Base-by-base conservation (phyloP, 2,797 vertebrate species). In the Pogonophryne albipinna region DNA sequence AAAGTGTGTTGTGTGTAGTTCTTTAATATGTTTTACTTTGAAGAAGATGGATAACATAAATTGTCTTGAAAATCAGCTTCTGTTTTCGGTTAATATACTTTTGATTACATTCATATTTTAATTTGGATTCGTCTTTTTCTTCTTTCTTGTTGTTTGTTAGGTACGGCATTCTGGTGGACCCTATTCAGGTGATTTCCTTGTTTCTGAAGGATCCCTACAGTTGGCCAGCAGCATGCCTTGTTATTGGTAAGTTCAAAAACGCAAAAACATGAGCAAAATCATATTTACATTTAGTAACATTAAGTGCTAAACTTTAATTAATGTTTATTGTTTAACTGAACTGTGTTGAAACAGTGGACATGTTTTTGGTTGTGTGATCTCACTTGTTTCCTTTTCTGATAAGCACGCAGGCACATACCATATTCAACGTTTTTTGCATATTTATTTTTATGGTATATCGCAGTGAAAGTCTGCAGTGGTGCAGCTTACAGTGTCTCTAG, bases 191-290 rank as follows among this genome's bases (percentile, higher is more conserved):
- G 81, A 85, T 97, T 59, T 97, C 96, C 44, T 91, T 98, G 77
- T 98, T 98, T 85, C 83, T 97, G 80, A 96, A 96, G 68, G 92
- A 98, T 85, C 97, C 97, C 16, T 97, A 98, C 76, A 97, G 95
- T 86, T 98, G 97, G 97, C 97, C 97, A 2, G 95, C 97, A 41
- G 91, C 88, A 20, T 98, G 97, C 89, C 90, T 98, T 38, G 46
- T 97, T n/a, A 95, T 98, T 47, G 95, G 97, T 98, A 94, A 87
- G 97, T 94, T 53, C 51, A 38, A 38, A 38, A 7, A 38, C 8
- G 6, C 8, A 7, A 9, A 38, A 38, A 38, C 34, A 38, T 9
- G 34, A 38, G 8, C 6, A 38, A 9, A 38, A 38, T 38, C 34
- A 27, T 27, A 27, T 27, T 5, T 27, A 27, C 27, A 27, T 27